A percentile compares a stretch with the other conserved stretches of the same genome.
Conservation (phyloP, 2,888 invertebrate species). For the Onchidella celtica region DNA sequence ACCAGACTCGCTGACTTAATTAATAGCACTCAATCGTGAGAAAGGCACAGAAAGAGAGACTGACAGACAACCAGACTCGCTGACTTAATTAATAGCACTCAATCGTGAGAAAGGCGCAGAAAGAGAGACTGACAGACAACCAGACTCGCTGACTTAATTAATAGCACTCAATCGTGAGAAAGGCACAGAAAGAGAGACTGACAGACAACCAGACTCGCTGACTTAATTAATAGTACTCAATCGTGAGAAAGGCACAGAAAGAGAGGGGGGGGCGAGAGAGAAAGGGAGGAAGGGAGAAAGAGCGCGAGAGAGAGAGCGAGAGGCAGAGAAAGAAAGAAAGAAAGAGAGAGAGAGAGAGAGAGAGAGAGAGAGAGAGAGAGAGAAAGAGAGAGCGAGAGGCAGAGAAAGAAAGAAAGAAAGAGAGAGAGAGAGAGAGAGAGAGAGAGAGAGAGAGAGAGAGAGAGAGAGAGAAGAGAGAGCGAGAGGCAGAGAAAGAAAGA, state of each 20-base stretch:
- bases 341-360: not conserved
- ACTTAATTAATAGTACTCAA: too few relatives aligned
- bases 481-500: not conserved
- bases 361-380: not conserved
- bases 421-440: not conserved
- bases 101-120: too few relatives aligned
- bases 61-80: too few relatives aligned
- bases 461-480: constrained; percentile 11
- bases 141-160: too few relatives aligned
- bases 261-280: not conserved
- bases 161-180: too few relatives aligned
- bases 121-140: too few relatives aligned
- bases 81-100: too few relatives aligned
- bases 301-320: not conserved
- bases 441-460: constrained; percentile 20
- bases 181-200: too few relatives aligned
- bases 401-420: not conserved
- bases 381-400: not conserved
- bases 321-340: not conserved
- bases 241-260: not conserved
- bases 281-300: not conserved
- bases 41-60: too few relatives aligned
- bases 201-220: too few relatives aligned
- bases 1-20: too few relatives aligned
- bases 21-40: too few relatives aligned